Evolutionary conservation across 2,888 invertebrate genomes (phyloP), one percentile per base, ranked within the genome.

Genomic region (Drosophila merina): DNA sequence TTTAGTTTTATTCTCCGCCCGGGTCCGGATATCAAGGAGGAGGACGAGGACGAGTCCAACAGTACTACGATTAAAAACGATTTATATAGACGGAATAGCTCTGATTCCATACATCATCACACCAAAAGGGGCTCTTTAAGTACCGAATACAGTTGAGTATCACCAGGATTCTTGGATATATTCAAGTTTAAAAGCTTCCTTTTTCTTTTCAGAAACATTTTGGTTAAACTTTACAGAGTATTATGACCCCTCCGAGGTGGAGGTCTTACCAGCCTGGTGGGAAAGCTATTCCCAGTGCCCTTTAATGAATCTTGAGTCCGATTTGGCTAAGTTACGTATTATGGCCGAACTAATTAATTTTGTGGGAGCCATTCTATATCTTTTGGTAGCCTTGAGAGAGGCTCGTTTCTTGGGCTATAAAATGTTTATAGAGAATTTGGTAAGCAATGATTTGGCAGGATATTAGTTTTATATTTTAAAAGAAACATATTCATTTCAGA

Each of bases 391-490:
- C 0, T 91, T 97, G 52, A 93, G 97, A 7, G 98, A 98, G 92
- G 96, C 97, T 0, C 94, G 96, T 76, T 98, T 99, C 91, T 94
- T 99, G 30, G 98, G 99, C 1, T 94, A 96, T 70, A 95, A 96
- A 87, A 97, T 98, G 96, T 99, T 99, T 91, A 95, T 98, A 73
- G 97, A 98, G 90, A 98, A 98, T 92, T 93, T 99, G 92, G 98
- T 98, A 92, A 94, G 76, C 47, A 7, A 10, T 4, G 9, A 14
- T 40, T 12, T 12, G n/a, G 5, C 0, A 2, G 7, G 7, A 4
- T 38, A 5, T n/a, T 4, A 3, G 12, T 10, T 0, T 3, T 5
- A 0, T 7, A n/a, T 31, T 3, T 9, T 0, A 40, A 9, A 0
- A 12, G 1, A 4, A 8, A 25, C 7, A 1, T 5, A 33, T 0